A percentile compares a stretch with the other conserved stretches of the same genome.
Evolutionary conservation across 1,140 invertebrate genomes (phyloP).

Genomic region (Pentalonia nigronervosa): DNA sequence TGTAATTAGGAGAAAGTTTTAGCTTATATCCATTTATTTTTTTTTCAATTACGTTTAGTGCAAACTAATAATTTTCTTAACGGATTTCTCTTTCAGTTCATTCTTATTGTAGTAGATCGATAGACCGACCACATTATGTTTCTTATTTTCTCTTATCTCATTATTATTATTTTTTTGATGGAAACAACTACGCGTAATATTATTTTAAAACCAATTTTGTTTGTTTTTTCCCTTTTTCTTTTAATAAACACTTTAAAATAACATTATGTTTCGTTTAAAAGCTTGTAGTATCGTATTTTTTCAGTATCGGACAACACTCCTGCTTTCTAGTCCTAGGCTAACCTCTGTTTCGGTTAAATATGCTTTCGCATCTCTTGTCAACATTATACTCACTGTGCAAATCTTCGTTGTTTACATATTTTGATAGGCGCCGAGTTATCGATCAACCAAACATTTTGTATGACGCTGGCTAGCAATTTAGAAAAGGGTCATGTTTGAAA

Average conservation of each 20-base stretch:
- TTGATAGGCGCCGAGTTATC: background rate
- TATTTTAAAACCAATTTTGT: background rate
- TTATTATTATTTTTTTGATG: background rate
- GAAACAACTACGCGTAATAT: background rate
- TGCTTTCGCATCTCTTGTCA: background rate
- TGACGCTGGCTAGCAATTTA: background rate
- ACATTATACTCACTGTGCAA: background rate
- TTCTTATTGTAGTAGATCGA: background rate
- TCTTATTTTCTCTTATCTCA: background rate
- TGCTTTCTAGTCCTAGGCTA: background rate
- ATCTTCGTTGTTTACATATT: conserved; percentile 8
- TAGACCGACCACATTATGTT: background rate
- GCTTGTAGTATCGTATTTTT: background rate
- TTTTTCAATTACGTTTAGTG: background rate
- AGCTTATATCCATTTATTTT: background rate
- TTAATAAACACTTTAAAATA: background rate
- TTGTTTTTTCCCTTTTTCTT: background rate
- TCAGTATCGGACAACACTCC: background rate
- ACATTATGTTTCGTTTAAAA: background rate
- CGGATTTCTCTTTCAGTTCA: background rate
- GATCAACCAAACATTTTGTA: background rate
- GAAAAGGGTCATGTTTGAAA: background rate
- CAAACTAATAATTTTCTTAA: background rate
- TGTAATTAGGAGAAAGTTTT: background rate
- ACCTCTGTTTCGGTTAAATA: background rate